A percentile compares a stretch with the other conserved stretches of the same genome.
Conservation (phyloP, 2,113 vertebrate species). For the Phalacrocorax carbo region DNA sequence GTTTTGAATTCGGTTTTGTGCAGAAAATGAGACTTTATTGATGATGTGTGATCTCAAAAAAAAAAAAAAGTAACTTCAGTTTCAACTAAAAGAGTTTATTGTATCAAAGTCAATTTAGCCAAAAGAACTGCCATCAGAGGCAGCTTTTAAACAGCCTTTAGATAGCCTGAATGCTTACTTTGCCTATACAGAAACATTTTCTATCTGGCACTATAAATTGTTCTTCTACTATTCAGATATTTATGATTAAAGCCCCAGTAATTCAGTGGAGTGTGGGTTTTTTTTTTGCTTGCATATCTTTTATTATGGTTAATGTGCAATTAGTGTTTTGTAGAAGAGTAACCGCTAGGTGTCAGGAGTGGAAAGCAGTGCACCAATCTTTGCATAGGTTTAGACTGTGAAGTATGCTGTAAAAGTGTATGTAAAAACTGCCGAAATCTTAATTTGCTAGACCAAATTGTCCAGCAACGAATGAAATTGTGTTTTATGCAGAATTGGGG, state of each 20-base stretch:
- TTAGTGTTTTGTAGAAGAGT: background rate
- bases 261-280: background rate
- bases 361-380: background rate
- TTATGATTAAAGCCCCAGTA: background rate
- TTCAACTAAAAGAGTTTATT: background rate
- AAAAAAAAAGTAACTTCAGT: background rate
- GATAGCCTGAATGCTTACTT: background rate
- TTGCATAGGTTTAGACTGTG: background rate
- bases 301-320: background rate
- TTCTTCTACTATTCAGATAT: background rate
- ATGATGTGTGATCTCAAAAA: conserved; percentile 33
- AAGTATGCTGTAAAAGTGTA: background rate
- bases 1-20: conserved; percentile 30
- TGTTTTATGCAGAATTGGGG: background rate
- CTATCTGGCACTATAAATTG: background rate
- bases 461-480: background rate
- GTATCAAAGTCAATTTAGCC: background rate
- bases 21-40: background rate
- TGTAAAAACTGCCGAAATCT: background rate
- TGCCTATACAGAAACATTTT: background rate
- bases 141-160: background rate
- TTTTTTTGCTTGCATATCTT: background rate
- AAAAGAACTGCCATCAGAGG: background rate
- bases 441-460: background rate
- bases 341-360: conserved; percentile 69